Conservation (phyloP, 2,888 invertebrate species). For the Patella pellucida region DNA sequence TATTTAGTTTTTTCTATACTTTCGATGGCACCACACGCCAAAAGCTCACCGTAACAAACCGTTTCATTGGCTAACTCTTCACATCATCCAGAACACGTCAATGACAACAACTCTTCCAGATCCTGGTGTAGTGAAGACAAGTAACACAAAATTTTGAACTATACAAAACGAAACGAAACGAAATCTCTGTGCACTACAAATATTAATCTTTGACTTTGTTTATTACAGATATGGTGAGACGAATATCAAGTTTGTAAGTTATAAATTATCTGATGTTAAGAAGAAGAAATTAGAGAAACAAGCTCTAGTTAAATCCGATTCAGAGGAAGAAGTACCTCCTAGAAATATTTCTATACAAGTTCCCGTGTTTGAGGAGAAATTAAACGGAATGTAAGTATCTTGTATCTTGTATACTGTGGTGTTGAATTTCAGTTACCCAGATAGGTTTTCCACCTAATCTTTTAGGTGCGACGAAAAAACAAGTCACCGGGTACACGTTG, state of each 20-base stretch:
- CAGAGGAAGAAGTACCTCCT: slow-evolving; percentile 26
- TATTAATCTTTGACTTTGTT: neutral
- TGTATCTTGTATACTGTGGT: slow-evolving; percentile 3
- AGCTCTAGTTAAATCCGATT: slow-evolving; percentile 22
- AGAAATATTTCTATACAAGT: slow-evolving; percentile 34
- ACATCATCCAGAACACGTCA: too few species aligned
- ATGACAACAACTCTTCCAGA: too few species aligned
- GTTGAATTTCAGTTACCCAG: neutral
- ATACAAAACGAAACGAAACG: too few species aligned
- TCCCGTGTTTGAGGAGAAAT: slow-evolving; percentile 37
- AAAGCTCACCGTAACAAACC: too few species aligned
- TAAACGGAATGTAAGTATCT: slow-evolving; percentile 32
- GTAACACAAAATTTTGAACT: too few species aligned
- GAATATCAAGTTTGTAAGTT: slow-evolving; percentile 48
- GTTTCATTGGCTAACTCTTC: too few species aligned
- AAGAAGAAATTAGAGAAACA: slow-evolving; percentile 23
- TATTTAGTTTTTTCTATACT: too few species aligned
- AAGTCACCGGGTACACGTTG: too few species aligned
- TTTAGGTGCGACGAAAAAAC: too few species aligned
- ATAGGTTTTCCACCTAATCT: too few species aligned
- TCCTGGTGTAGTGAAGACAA: too few species aligned
- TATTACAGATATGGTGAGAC: slow-evolving; percentile 50
- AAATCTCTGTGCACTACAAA: neutral
- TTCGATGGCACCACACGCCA: too few species aligned
- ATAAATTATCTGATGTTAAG: slow-evolving; percentile 41